Conservation (phyloP, 1,140 invertebrate genomes). For the Manduca sexta region DNA sequence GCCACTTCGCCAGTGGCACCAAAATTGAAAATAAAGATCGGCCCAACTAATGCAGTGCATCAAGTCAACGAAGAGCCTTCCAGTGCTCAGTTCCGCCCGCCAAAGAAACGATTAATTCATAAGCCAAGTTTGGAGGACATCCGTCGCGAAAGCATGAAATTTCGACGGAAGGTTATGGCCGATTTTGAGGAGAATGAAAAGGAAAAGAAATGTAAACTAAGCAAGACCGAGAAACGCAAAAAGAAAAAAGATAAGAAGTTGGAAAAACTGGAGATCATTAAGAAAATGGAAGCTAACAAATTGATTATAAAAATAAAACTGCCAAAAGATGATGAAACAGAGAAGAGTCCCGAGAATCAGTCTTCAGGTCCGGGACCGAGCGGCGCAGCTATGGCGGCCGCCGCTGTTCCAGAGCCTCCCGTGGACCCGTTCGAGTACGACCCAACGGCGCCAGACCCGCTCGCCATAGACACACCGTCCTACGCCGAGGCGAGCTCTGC, state of each 20-base stretch:
- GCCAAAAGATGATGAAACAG: slow-evolving; percentile 43
- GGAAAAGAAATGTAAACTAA: slow-evolving; percentile 73
- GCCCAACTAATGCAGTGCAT: slow-evolving; percentile 72
- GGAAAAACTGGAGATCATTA: slow-evolving; percentile 76
- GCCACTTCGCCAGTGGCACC: slow-evolving; percentile 72
- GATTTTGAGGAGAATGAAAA: slow-evolving; percentile 80
- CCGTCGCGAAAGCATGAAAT: slow-evolving; percentile 90
- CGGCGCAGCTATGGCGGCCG: slow-evolving; percentile 34
- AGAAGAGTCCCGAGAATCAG: slow-evolving; percentile 16
- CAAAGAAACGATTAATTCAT: slow-evolving; percentile 84
- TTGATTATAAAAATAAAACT: slow-evolving; percentile 74
- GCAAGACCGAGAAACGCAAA: slow-evolving; percentile 78
- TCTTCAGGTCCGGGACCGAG: slow-evolving; percentile 21
- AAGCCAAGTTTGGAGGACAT: slow-evolving; percentile 82
- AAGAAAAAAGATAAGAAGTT: slow-evolving; percentile 78
- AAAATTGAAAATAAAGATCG: slow-evolving; percentile 89
- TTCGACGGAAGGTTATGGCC: slow-evolving; percentile 86
- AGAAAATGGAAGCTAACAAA: slow-evolving; percentile 78
- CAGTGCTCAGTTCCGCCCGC: slow-evolving; percentile 78
- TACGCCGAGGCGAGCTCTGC: slow-evolving; percentile 50
- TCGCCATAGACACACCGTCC: slow-evolving; percentile 64
- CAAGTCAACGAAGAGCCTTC: slow-evolving; percentile 70
- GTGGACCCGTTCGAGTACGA: slow-evolving; percentile 70
- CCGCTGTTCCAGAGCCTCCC: slow-evolving; percentile 32
- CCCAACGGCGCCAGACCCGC: slow-evolving; percentile 54